A percentile compares a stretch with the other conserved stretches of the same genome.
Evolutionary conservation across 2,888 invertebrate species (phyloP).

Genomic region (Anodontia alba): DNA sequence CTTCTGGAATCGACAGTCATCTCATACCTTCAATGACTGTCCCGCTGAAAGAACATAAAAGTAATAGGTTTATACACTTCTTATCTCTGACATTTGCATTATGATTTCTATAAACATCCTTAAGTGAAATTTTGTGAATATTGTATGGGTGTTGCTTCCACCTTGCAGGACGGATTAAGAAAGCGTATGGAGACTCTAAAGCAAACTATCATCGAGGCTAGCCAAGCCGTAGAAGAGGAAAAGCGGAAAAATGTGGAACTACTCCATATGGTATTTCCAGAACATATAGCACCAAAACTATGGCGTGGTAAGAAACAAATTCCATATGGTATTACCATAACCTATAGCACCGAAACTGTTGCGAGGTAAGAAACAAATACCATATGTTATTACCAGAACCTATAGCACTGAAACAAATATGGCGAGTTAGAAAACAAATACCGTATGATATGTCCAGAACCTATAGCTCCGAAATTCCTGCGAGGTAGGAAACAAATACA

Average conservation of each 20-base stretch:
- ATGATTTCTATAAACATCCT: no score
- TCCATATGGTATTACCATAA: not conserved
- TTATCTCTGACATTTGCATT: no score
- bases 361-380: no score
- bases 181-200: conserved; percentile 94
- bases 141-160: no score
- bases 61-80: no score
- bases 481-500: no score
- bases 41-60: no score
- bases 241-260: conserved; percentile 97
- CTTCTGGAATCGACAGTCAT: no score
- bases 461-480: conserved; percentile 93
- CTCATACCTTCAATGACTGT: no score
- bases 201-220: conserved; percentile 96
- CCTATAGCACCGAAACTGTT: no score
- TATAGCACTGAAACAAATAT: conserved; percentile 96
- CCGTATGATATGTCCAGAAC: conserved; percentile 97
- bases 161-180: conserved; percentile 88
- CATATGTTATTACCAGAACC: conserved; percentile 98
- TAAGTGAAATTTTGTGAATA: no score
- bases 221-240: conserved; percentile 95
- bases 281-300: conserved; percentile 95
- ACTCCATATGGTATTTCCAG: conserved; percentile 96
- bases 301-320: conserved; percentile 91
- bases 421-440: conserved; percentile 93